Evolutionary conservation across 2,113 vertebrate species (phyloP).

Genomic region (Chitala chitala): DNA sequence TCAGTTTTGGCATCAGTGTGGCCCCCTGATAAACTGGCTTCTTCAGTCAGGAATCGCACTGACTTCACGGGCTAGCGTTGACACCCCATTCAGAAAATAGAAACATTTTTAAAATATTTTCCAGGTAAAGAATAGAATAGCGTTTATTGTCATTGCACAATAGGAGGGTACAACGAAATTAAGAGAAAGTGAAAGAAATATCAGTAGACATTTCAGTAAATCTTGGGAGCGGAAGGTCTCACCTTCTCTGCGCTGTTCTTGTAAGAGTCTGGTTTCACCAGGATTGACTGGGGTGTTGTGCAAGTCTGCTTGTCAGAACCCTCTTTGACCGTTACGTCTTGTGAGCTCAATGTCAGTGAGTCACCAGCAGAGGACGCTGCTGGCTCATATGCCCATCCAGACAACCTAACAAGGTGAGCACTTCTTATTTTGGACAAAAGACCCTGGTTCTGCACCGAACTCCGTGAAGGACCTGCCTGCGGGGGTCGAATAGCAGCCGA

Average conservation of each 20-base stretch:
- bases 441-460: conserved; percentile 60
- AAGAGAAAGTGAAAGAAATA: background rate
- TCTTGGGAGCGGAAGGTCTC: background rate
- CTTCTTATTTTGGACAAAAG: conserved; percentile 56
- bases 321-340: conserved; percentile 60
- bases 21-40: conserved; percentile 56
- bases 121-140: background rate
- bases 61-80: conserved; percentile 81
- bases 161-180: background rate
- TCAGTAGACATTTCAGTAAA: background rate
- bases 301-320: conserved; percentile 49
- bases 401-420: conserved; percentile 37
- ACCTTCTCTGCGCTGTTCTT: conserved; percentile 81
- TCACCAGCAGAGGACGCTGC: conserved; percentile 59
- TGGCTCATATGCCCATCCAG: conserved; percentile 54
- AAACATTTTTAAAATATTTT: too few relatives aligned
- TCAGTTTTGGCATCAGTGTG: conserved; percentile 36
- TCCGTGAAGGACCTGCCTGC: conserved; percentile 56
- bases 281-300: conserved; percentile 76
- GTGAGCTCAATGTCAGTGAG: conserved; percentile 63
- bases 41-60: conserved; percentile 82
- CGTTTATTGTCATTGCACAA: too few relatives aligned
- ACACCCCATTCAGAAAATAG: too few relatives aligned
- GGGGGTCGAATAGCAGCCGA: conserved; percentile 40
- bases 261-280: conserved; percentile 81